A percentile compares a stretch with the other conserved stretches of the same genome.
Conservation (phyloP, 1,140 invertebrate species). For the Drosophila tristis region DNA sequence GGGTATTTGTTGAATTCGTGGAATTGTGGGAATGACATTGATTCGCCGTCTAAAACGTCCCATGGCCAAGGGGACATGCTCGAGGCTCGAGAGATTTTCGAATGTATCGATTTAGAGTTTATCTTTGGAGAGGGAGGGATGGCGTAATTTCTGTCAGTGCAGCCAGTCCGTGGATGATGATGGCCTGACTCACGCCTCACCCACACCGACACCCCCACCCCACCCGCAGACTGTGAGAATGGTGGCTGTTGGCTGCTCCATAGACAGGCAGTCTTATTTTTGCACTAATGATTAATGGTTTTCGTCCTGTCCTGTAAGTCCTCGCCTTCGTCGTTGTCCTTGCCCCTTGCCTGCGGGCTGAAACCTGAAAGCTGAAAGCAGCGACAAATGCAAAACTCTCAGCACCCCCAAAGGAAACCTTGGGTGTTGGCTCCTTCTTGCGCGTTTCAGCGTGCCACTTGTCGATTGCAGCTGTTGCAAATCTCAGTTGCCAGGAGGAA, state of each 20-base stretch:
- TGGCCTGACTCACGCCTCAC: no score
- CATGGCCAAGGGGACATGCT: no score
- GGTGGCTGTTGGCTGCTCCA: slow-evolving; percentile 38
- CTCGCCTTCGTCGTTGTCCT: slow-evolving; percentile 34
- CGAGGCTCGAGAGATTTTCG: no score
- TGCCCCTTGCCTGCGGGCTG: slow-evolving; percentile 37
- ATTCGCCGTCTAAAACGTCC: no score
- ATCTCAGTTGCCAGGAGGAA: slow-evolving; percentile 53
- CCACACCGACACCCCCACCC: no score
- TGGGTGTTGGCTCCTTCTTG: slow-evolving; percentile 1
- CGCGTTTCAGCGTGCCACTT: slow-evolving; percentile 1
- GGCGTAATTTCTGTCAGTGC: no score
- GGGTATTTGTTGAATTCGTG: no score
- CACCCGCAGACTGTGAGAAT: neutral
- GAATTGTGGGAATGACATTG: no score
- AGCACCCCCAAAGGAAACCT: neutral
- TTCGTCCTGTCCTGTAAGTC: slow-evolving; percentile 46
- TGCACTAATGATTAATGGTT: slow-evolving; percentile 78
- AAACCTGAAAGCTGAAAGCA: slow-evolving; percentile 39
- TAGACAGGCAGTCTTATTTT: slow-evolving; percentile 61
- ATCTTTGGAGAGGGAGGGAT: no score
- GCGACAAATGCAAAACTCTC: slow-evolving; percentile 67
- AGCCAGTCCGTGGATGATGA: no score
- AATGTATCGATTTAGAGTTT: no score
- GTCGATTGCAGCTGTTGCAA: slow-evolving; percentile 77